Evolutionary conservation across 2,113 vertebrate species (phyloP).

Genomic region (Pao palembangensis): DNA sequence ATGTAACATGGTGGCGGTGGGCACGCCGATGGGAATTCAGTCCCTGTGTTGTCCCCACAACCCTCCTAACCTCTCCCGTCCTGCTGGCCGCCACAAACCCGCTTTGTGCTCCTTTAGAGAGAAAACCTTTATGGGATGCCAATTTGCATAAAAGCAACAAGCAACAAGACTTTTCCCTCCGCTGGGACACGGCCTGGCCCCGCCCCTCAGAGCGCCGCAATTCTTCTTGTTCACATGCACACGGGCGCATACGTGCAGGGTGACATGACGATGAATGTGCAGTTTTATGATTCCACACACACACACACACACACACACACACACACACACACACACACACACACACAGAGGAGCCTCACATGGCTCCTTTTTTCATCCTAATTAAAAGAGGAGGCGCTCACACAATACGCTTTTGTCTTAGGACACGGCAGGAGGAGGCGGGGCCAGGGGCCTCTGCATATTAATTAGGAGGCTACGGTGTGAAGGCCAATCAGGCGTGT

Average conservation of each 20-base stretch:
- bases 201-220: slow-evolving; percentile 38
- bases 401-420: slow-evolving; percentile 80
- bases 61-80: slow-evolving; percentile 71
- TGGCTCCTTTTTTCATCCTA: slow-evolving; percentile 62
- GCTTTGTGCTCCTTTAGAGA: slow-evolving; percentile 64
- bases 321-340: slow-evolving; percentile 6
- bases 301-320: slow-evolving; percentile 19
- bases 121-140: slow-evolving; percentile 67
- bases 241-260: slow-evolving; percentile 33
- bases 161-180: slow-evolving; percentile 69
- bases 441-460: slow-evolving; percentile 66
- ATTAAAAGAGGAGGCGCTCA: slow-evolving; percentile 77
- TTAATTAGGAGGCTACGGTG: slow-evolving; percentile 72
- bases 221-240: slow-evolving; percentile 45
- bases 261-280: slow-evolving; percentile 44
- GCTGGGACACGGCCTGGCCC: slow-evolving; percentile 50
- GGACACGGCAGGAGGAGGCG: slow-evolving; percentile 51
- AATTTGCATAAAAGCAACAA: slow-evolving; percentile 80
- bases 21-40: slow-evolving; percentile 71
- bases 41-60: slow-evolving; percentile 74
- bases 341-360: slow-evolving; percentile 30
- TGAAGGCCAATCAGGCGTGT: slow-evolving; percentile 70
- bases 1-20: slow-evolving; percentile 58
- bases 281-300: slow-evolving; percentile 54
- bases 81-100: slow-evolving; percentile 68